Evolutionary conservation across 2,797 vertebrate species (phyloP).

Genomic region (Karalla daura): DNA sequence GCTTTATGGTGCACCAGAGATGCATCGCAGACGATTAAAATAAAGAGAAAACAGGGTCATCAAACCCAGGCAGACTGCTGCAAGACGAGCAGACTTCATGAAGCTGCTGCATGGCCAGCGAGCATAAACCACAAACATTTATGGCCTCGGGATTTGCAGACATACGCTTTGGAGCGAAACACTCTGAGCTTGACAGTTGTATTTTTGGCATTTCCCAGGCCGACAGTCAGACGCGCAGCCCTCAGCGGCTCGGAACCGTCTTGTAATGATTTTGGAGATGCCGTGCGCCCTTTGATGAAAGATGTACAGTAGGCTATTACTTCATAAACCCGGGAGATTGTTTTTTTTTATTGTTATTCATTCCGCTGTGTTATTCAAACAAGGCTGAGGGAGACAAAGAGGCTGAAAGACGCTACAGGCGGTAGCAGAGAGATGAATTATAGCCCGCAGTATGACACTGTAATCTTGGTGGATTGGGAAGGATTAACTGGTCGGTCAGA

Average conservation of each 20-base stretch:
- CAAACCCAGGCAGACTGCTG: neutral
- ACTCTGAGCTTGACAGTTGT: neutral
- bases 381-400: constrained; percentile 17
- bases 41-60: neutral
- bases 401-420: neutral
- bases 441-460: constrained; percentile 33
- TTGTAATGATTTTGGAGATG: too few relatives aligned
- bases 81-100: neutral
- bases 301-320: neutral
- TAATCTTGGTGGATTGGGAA: constrained; percentile 74
- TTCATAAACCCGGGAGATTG: neutral
- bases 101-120: neutral
- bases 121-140: constrained; percentile 4
- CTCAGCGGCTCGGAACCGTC: too few relatives aligned
- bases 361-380: neutral
- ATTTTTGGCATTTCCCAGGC: neutral
- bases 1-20: too few relatives aligned
- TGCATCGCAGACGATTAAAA: too few relatives aligned
- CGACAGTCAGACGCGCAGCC: neutral
- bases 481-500: constrained; percentile 71
- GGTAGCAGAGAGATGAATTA: constrained; percentile 37
- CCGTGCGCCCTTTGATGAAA: too few relatives aligned
- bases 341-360: neutral
- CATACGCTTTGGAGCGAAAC: neutral
- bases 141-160: neutral